Conservation (phyloP, 2,888 invertebrate genomes). For the Thereva unica region DNA sequence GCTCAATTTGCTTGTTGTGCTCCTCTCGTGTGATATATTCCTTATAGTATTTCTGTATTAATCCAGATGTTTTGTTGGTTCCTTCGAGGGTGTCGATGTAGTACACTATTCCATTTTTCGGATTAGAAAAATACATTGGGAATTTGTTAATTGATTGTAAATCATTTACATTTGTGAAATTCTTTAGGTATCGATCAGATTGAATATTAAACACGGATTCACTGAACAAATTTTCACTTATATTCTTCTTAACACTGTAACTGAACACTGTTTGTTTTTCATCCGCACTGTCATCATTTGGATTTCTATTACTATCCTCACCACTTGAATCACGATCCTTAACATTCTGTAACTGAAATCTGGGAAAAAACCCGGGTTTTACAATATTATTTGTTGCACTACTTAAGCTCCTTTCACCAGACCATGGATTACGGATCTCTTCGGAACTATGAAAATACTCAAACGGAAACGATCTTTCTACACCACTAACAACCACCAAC, state of each 20-base stretch:
- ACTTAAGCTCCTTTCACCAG: neutral
- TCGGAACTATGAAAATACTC: no score
- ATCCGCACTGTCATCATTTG: neutral
- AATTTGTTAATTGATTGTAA: conserved; percentile 41
- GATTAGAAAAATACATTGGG: conserved; percentile 55
- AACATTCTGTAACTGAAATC: conserved; percentile 19
- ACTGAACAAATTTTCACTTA: no score
- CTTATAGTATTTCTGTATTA: no score
- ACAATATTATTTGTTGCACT: neutral
- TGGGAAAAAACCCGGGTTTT: conserved; percentile 6
- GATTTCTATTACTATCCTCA: neutral
- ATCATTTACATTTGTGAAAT: neutral
- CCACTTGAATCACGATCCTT: conserved; percentile 14
- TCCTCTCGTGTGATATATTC: conserved; percentile 6
- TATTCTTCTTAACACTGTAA: no score
- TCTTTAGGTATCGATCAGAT: neutral
- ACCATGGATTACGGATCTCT: no score
- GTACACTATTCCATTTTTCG: conserved; percentile 54
- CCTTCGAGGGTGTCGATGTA: conserved; percentile 7
- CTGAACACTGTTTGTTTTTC: no score
- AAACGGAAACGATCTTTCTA: no score
- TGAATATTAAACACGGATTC: no score
- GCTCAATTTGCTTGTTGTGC: conserved; percentile 1
- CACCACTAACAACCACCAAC: no score
- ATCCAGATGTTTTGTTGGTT: neutral